Percentiles rank a stretch among this genome's conserved stretches.
Conservation (phyloP, 2,113 vertebrate genomes). For the Aramus guarauna region DNA sequence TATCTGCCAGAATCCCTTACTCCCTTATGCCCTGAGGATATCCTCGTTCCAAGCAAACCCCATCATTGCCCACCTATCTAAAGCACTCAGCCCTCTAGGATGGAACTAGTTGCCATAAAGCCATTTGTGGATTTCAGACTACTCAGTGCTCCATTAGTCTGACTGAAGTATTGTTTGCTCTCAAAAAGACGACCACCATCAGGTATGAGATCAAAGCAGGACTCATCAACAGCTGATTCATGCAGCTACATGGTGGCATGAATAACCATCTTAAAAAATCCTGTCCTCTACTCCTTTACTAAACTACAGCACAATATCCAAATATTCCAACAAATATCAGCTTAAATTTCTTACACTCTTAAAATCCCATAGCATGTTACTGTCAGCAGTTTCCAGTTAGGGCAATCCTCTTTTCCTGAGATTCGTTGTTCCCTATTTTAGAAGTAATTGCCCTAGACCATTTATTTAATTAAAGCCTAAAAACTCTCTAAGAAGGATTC, state of each 20-base stretch:
- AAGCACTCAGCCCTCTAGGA: not conserved
- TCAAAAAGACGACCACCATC: not conserved
- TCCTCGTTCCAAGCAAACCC: not conserved
- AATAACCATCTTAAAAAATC: not conserved
- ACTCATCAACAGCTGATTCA: not conserved
- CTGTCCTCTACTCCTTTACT: not conserved
- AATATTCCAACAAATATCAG: not conserved
- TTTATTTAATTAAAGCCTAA: not conserved
- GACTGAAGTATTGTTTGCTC: not conserved
- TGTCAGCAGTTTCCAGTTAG: not conserved
- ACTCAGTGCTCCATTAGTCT: not conserved
- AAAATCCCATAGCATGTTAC: not conserved
- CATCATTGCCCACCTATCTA: not conserved
- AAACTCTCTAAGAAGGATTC: not conserved
- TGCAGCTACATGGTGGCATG: not conserved
- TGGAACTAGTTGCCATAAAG: not conserved
- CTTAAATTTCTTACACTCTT: not conserved
- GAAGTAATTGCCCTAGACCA: not conserved
- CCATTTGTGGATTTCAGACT: not conserved
- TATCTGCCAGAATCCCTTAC: not conserved
- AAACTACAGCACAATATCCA: not conserved
- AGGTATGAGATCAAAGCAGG: not conserved
- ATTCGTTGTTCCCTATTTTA: not conserved
- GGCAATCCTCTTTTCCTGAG: not conserved
- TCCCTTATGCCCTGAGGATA: not conserved